Evolutionary conservation across 2,888 invertebrate genomes (phyloP).

Genomic region (Mongoloraphidia duomilia): DNA sequence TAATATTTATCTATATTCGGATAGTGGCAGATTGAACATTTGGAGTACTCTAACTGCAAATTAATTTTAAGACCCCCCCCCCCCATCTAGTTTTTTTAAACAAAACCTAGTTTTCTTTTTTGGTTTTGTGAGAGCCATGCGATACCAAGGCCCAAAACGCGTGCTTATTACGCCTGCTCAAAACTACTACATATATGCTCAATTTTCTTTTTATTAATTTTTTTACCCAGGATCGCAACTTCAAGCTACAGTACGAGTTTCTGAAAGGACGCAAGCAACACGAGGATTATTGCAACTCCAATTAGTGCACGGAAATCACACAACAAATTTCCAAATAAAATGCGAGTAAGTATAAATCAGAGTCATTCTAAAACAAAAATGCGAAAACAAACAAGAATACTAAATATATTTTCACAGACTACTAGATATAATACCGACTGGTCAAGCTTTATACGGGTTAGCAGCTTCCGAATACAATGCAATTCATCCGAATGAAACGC

Average conservation of each 20-base stretch:
- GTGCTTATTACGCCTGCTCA: too few relatives aligned
- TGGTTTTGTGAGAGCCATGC: too few relatives aligned
- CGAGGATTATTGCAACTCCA: slow-evolving; percentile 32
- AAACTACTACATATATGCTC: background rate
- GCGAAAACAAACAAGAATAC: too few relatives aligned
- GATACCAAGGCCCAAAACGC: too few relatives aligned
- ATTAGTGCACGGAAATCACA: slow-evolving; percentile 26
- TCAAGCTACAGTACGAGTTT: slow-evolving; percentile 32
- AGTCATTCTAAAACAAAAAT: background rate
- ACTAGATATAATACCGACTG: slow-evolving; percentile 22
- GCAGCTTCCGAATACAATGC: slow-evolving; percentile 26
- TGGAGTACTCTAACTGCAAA: too few relatives aligned
- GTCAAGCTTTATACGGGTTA: slow-evolving; percentile 24
- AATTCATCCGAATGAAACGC: slow-evolving; percentile 19
- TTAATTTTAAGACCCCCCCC: too few relatives aligned
- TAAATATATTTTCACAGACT: slow-evolving; percentile 17
- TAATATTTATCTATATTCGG: too few relatives aligned
- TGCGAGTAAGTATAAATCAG: slow-evolving; percentile 31
- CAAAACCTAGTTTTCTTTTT: too few relatives aligned
- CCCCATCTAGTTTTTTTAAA: too few relatives aligned
- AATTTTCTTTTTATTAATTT: slow-evolving; percentile 6
- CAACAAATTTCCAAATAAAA: slow-evolving; percentile 30
- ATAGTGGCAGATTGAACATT: too few relatives aligned
- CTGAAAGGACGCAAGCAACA: slow-evolving; percentile 28
- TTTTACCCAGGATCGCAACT: slow-evolving; percentile 33